Evolutionary conservation across 2,888 invertebrate species (phyloP).

Genomic region (Drosophila mimica): DNA sequence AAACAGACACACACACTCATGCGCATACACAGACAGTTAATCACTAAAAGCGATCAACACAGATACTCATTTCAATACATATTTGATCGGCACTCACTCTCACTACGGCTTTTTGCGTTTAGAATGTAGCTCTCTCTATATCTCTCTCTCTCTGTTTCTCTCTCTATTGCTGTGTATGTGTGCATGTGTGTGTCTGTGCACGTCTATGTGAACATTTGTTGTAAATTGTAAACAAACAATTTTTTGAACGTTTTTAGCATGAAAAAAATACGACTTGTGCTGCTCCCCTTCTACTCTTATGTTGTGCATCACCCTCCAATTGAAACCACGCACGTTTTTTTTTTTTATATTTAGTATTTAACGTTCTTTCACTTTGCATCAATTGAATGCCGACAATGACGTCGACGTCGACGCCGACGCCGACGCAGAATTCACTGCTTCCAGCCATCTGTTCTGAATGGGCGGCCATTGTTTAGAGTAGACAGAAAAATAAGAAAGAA

Average conservation of each 20-base stretch:
- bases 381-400: slow-evolving; percentile 61
- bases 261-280: slow-evolving; percentile 43
- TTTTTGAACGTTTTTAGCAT: slow-evolving; percentile 51
- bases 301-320: slow-evolving; percentile 10
- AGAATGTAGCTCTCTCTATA: slow-evolving; percentile 28
- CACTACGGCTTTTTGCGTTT: slow-evolving; percentile 37
- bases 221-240: slow-evolving; percentile 68
- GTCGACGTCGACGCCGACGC: slow-evolving; percentile 30
- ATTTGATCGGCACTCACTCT: slow-evolving; percentile 44
- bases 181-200: slow-evolving; percentile 2
- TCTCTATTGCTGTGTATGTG: background rate
- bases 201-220: slow-evolving; percentile 39
- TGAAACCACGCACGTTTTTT: slow-evolving; percentile 50
- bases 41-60: slow-evolving; percentile 64
- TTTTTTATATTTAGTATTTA: slow-evolving; percentile 1
- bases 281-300: slow-evolving; percentile 1
- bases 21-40: slow-evolving; percentile 45
- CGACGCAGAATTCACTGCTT: slow-evolving; percentile 31
- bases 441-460: slow-evolving; percentile 68
- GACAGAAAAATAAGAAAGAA: slow-evolving; percentile 9
- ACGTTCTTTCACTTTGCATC: slow-evolving; percentile 55
- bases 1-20: slow-evolving; percentile 37
- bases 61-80: slow-evolving; percentile 54
- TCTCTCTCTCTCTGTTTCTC: slow-evolving; percentile 4
- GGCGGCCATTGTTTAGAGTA: slow-evolving; percentile 52